These are phyloP conservation scores for Macrosteles quadrilineatus DNA, from an alignment of 1,140 invertebrate genomes.

Conservation along the genomic window DNA sequence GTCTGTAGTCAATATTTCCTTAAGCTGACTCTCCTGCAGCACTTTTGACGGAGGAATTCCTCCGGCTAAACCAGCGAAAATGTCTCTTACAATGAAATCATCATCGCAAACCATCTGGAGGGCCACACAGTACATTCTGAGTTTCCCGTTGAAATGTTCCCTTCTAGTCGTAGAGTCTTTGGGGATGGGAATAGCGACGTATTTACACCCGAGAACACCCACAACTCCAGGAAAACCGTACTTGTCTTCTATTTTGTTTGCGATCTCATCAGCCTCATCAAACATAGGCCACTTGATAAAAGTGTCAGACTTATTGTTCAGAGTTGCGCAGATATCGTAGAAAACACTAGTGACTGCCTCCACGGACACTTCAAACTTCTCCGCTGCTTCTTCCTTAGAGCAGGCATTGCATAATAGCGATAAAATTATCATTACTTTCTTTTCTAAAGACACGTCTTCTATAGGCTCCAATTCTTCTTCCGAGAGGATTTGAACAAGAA, in stretches of 20 bases:
- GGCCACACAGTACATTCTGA: conserved; percentile 3
- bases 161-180: not conserved
- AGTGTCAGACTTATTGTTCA: conserved; percentile 1
- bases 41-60: not conserved
- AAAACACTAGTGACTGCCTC: not conserved
- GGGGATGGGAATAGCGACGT: conserved; percentile 1
- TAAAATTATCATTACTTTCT: conserved; percentile 4
- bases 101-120: conserved; percentile 13
- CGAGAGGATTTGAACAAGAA: not conserved
- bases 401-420: not conserved
- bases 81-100: conserved; percentile 9
- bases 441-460: not conserved
- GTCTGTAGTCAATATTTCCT: not conserved
- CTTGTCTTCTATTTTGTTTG: not conserved
- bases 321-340: conserved; percentile 4
- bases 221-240: conserved; percentile 14
- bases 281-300: not conserved
- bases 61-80: conserved; percentile 7
- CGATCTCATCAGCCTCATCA: not conserved
- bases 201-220: not conserved
- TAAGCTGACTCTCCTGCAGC: not conserved
- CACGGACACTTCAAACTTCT: not conserved
- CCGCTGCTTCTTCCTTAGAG: not conserved
- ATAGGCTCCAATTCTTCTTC: conserved; percentile 12
- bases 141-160: conserved; percentile 17